Evolutionary conservation across 2,888 invertebrate species (phyloP).

Genomic region (Caenorhabditis sulstoni): DNA sequence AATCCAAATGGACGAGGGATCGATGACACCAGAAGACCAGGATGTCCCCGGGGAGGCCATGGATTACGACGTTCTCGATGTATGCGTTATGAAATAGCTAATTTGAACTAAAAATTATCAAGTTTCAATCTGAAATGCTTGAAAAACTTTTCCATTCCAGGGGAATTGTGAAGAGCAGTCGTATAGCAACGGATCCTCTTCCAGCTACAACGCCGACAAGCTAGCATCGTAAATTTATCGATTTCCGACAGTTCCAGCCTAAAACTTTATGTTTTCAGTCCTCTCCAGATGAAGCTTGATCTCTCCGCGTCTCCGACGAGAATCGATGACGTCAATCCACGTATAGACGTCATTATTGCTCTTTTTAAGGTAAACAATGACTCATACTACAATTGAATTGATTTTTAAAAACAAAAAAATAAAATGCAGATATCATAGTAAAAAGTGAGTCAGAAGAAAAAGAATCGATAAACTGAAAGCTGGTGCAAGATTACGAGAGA

Average conservation of each 20-base stretch:
- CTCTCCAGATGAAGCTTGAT: slow-evolving; percentile 43
- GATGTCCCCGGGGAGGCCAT: slow-evolving; percentile 36
- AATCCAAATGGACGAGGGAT: slow-evolving; percentile 53
- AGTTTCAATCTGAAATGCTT: background rate
- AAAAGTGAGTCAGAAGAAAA: too few species aligned
- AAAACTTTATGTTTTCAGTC: slow-evolving; percentile 23
- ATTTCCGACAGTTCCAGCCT: background rate
- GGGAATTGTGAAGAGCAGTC: slow-evolving; percentile 26
- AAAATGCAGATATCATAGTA: too few species aligned
- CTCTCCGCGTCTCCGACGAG: slow-evolving; percentile 43
- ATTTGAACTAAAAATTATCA: too few species aligned
- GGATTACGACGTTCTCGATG: slow-evolving; percentile 28
- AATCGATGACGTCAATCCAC: slow-evolving; percentile 31
- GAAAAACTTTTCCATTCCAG: slow-evolving; percentile 4
- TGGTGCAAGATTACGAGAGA: too few species aligned
- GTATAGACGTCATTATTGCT: slow-evolving; percentile 34
- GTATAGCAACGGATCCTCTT: slow-evolving; percentile 43
- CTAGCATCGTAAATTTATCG: slow-evolving; percentile 36
- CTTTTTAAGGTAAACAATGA: slow-evolving; percentile 47
- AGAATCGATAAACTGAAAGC: too few species aligned
- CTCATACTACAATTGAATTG: too few species aligned
- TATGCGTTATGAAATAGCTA: too few species aligned
- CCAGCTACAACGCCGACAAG: slow-evolving; percentile 42
- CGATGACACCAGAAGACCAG: slow-evolving; percentile 54
- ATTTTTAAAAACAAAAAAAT: too few species aligned